These are phyloP conservation scores for Noctilio leporinus DNA, from an alignment of 2,113 vertebrate species.

Conservation along the genomic window DNA sequence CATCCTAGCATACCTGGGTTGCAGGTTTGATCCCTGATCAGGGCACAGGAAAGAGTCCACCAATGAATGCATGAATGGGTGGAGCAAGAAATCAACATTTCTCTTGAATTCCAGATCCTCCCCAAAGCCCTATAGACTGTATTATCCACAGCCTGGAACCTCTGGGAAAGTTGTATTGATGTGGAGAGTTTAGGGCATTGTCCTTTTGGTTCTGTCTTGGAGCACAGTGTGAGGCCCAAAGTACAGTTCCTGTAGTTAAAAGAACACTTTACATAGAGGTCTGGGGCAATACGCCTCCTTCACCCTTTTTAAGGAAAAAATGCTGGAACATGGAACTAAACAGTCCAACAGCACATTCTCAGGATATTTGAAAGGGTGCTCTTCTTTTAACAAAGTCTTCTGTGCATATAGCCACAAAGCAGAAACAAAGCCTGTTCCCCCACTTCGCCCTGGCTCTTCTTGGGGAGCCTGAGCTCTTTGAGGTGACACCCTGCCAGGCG, in stretches of 20 bases:
- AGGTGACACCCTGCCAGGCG: neutral
- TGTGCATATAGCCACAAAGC: neutral
- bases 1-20: too few relatives aligned
- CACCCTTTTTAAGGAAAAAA: constrained; percentile 29
- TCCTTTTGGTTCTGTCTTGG: neutral
- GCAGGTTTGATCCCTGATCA: too few relatives aligned
- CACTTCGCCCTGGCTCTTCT: accelerated
- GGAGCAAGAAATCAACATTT: too few relatives aligned
- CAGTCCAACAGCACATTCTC: constrained; percentile 26
- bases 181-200: neutral
- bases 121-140: neutral
- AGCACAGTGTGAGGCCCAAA: neutral
- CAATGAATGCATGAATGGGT: too few relatives aligned
- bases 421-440: neutral
- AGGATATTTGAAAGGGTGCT: constrained; percentile 22
- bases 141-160: neutral
- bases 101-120: neutral
- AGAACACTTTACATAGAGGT: neutral
- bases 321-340: neutral
- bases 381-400: constrained; percentile 36
- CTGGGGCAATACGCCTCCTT: constrained; percentile 28
- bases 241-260: neutral
- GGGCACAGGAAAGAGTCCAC: too few relatives aligned
- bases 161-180: neutral
- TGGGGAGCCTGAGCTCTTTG: neutral